Base-by-base conservation (phyloP, 2,888 invertebrate genomes). In the Embidobia sp. region DNA sequence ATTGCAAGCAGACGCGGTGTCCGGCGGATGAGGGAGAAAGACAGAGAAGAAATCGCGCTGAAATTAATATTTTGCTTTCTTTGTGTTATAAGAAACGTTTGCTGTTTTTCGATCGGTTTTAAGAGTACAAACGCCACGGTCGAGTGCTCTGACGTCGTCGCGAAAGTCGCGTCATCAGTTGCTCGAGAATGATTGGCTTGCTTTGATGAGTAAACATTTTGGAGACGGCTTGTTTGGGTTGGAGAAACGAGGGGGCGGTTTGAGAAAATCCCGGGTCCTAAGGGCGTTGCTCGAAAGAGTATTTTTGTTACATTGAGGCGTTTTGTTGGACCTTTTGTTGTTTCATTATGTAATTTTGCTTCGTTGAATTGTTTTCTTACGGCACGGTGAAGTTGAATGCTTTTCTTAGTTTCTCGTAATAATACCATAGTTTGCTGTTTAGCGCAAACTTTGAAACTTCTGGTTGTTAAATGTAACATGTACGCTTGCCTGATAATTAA, bases 311-410 rank as follows among this genome's bases (percentile, higher is more conserved):
- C n/a, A n/a, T n/a, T n/a, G n/a, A 29, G 48, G 29, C 29, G 48
- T 48, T 33, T 11, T 18, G 49, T 33, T 49, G n/a, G 49, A 49
- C 33, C 33, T 48, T 11, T 4, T 29, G 48, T 48, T 29, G 29
- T 13, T 8, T 48, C 16, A 29, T 29, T 48, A 48, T 48, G 29
- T 16, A 29, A 15, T n/a, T n/a, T n/a, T n/a, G n/a, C n/a, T n/a
- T n/a, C n/a, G n/a, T n/a, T n/a, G 16, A 29, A 48, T 48, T 48
- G 27, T 27, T 15, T 27, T 29, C 16, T 48, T n/a, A n/a, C 48
- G 11, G 29, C 15, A 10, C 10, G 29, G 8, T 18, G 16, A 7
- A 16, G 48, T 13, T 27, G 29, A 48, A 48, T 48, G 48, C 15
- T 29, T 13, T 15, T 15, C 37, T 11, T 2, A 11, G 37, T 37